Conservation (phyloP, 2,797 vertebrate species). For the Girardinus metallicus region DNA sequence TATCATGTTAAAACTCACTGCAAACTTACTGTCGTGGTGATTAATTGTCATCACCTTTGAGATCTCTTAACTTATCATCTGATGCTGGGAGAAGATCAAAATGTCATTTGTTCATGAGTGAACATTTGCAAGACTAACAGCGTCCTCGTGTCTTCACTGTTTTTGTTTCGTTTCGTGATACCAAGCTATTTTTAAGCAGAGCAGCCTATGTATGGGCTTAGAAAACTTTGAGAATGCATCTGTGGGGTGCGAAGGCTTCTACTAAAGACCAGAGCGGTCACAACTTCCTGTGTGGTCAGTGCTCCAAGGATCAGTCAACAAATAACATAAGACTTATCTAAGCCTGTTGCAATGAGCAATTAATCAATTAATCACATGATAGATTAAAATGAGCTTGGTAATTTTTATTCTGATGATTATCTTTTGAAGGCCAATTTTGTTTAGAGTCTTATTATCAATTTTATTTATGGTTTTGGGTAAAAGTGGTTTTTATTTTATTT, state of each 20-base stretch:
- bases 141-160: background rate
- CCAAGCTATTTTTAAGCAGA: background rate
- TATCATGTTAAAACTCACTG: background rate
- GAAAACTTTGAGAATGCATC: background rate
- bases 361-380: too few relatives aligned
- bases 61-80: conserved; percentile 1
- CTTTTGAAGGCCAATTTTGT: too few relatives aligned
- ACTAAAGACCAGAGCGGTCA: background rate
- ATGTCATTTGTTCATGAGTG: background rate
- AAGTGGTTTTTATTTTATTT: too few relatives aligned
- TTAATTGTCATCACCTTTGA: background rate
- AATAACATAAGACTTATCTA: background rate
- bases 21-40: background rate
- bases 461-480: too few relatives aligned
- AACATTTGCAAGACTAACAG: background rate
- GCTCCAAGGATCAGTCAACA: background rate
- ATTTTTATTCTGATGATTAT: too few relatives aligned
- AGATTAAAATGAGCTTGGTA: too few relatives aligned
- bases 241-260: background rate
- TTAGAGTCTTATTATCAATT: too few relatives aligned
- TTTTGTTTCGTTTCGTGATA: conserved; percentile 1
- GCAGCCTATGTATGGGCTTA: background rate
- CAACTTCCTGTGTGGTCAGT: conserved; percentile 6
- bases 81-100: background rate
- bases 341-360: too few relatives aligned